These are phyloP conservation scores for Ceratina japonica DNA, from an alignment of 1,140 invertebrate genomes.

Conservation along the genomic window DNA sequence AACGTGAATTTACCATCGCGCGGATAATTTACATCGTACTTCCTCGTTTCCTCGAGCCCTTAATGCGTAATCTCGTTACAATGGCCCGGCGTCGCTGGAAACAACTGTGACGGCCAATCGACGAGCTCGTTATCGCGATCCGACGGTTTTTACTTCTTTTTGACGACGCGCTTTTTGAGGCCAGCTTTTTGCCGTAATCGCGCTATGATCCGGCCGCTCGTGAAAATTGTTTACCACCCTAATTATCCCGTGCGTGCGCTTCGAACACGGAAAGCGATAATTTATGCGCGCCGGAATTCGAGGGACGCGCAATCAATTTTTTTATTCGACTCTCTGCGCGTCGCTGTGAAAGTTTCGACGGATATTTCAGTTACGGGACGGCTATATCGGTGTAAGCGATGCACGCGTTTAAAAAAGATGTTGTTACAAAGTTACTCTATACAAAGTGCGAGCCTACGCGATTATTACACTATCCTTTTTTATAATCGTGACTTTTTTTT, in stretches of 20 bases:
- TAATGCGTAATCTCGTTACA: constrained; percentile 61
- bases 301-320: no score
- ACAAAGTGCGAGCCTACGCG: background rate
- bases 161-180: background rate
- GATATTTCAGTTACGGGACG: no score
- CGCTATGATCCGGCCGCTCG: background rate
- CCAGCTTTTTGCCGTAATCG: background rate
- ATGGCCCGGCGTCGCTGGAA: constrained; percentile 22
- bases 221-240: background rate
- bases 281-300: no score
- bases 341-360: no score
- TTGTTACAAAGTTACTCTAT: no score
- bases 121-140: constrained; percentile 35
- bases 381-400: no score
- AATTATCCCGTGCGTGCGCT: background rate
- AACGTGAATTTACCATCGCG: constrained; percentile 57
- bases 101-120: constrained; percentile 16
- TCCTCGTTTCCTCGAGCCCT: constrained; percentile 64
- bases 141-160: background rate
- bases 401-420: no score
- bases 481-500: background rate
- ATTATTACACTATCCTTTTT: background rate
- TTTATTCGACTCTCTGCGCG: no score
- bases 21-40: constrained; percentile 58
- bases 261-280: no score